Conservation (phyloP, 2,113 vertebrate genomes). For the Callorhinus ursinus region DNA sequence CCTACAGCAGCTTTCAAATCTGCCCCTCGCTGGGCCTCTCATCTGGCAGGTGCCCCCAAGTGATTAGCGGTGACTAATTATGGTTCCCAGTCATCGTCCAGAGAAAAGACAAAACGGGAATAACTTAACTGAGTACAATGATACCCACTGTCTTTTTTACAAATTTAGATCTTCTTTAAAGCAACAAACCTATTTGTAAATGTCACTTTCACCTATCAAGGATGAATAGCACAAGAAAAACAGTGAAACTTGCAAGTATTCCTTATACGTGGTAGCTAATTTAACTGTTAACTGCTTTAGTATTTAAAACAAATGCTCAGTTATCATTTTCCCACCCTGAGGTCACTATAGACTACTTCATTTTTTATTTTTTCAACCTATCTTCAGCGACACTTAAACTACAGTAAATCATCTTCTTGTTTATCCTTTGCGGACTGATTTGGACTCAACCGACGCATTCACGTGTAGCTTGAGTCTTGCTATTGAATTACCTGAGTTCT, state of each 20-base stretch:
- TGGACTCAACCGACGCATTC: not conserved
- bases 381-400: not conserved
- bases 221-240: not conserved
- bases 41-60: slow-evolving; percentile 20
- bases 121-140: not conserved
- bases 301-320: not conserved
- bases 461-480: not conserved
- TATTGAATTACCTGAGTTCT: not conserved
- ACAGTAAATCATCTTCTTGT: not conserved
- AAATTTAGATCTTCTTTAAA: slow-evolving; percentile 31
- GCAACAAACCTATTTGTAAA: not conserved
- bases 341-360: not conserved
- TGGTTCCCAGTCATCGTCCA: not conserved
- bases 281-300: not conserved
- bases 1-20: slow-evolving; percentile 58
- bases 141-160: not conserved
- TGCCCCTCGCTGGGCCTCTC: slow-evolving; percentile 57
- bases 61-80: slow-evolving; percentile 68
- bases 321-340: not conserved
- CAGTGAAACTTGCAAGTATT: not conserved
- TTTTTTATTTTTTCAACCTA: not conserved
- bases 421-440: not conserved
- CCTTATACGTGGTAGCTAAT: not conserved
- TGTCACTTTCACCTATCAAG: not conserved
- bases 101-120: not conserved